A percentile compares a stretch with the other conserved stretches of the same genome.
Evolutionary conservation across 30 jellyfish, hydroid and myxozoan species (phyloP).

Genomic region (Aurelia sp.): DNA sequence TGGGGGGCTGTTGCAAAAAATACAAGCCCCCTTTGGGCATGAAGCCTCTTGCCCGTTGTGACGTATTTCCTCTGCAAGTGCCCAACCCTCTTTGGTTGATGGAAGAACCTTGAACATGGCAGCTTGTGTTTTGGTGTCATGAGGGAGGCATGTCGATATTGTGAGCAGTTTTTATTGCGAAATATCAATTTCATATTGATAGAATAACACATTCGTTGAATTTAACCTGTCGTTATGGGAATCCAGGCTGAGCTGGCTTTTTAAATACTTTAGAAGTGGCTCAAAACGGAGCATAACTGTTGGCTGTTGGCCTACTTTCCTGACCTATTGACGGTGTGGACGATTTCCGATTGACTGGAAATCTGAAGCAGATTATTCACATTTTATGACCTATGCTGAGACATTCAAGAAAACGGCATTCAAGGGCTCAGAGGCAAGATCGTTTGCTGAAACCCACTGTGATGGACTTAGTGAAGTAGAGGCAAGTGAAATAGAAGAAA

Average conservation of each 20-base stretch:
- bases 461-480: too few species aligned
- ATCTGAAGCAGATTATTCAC: too few species aligned
- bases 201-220: neutral
- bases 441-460: too few species aligned
- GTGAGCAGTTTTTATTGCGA: neutral
- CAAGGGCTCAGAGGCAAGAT: too few species aligned
- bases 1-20: too few species aligned
- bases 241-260: neutral
- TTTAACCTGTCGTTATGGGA: neutral
- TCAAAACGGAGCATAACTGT: neutral
- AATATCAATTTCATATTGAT: too few species aligned
- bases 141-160: neutral
- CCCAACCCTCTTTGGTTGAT: slow-evolving; percentile 71
- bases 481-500: too few species aligned
- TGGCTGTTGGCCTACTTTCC: neutral
- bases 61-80: slow-evolving; percentile 71
- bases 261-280: neutral
- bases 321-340: too few species aligned
- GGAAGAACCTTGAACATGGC: slow-evolving; percentile 15
- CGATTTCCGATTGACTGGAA: too few species aligned
- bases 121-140: slow-evolving; percentile 25
- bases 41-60: slow-evolving; percentile 57
- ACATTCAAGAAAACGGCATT: too few species aligned
- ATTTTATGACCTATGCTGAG: too few species aligned
- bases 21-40: neutral